These are phyloP conservation scores for Apamea monoglypha DNA, from an alignment of 2,888 invertebrate genomes.

Conservation along the genomic window DNA sequence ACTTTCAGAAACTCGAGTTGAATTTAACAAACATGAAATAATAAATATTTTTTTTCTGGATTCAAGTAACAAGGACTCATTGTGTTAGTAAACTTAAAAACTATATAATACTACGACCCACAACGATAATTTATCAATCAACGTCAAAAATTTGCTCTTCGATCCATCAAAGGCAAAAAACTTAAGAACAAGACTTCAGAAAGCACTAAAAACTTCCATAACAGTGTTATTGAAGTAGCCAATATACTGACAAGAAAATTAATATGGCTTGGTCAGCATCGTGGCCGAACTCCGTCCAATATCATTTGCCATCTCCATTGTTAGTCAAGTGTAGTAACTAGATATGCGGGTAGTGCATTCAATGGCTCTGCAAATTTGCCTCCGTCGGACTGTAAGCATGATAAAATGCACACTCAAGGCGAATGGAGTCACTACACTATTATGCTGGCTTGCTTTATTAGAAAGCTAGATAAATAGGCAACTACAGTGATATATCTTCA, in stretches of 20 bases:
- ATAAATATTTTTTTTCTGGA: too few relatives aligned
- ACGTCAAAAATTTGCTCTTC: conserved; percentile 16
- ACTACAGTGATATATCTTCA: conserved; percentile 50
- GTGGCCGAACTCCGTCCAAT: conserved; percentile 37
- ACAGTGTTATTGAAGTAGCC: conserved; percentile 1
- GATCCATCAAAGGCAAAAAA: conserved; percentile 9
- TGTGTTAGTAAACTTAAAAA: too few relatives aligned
- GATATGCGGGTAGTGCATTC: conserved; percentile 69
- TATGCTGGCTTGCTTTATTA: conserved; percentile 61
- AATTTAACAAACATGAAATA: background rate
- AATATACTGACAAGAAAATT: conserved; percentile 49
- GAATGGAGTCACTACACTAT: conserved; percentile 62
- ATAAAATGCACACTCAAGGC: conserved; percentile 71
- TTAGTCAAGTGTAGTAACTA: conserved; percentile 67
- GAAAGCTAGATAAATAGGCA: conserved; percentile 60
- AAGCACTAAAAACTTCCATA: conserved; percentile 28
- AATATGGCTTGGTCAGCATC: conserved; percentile 47
- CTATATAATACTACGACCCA: background rate
- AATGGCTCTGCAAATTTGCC: conserved; percentile 78
- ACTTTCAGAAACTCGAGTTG: background rate
- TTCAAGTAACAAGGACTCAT: too few relatives aligned
- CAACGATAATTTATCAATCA: conserved; percentile 32
- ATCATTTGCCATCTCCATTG: conserved; percentile 61
- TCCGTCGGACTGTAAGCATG: conserved; percentile 66
- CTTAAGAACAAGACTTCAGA: conserved; percentile 2